Evolutionary conservation across 2,113 vertebrate genomes (phyloP).

Genomic region (Regulus satrapa): DNA sequence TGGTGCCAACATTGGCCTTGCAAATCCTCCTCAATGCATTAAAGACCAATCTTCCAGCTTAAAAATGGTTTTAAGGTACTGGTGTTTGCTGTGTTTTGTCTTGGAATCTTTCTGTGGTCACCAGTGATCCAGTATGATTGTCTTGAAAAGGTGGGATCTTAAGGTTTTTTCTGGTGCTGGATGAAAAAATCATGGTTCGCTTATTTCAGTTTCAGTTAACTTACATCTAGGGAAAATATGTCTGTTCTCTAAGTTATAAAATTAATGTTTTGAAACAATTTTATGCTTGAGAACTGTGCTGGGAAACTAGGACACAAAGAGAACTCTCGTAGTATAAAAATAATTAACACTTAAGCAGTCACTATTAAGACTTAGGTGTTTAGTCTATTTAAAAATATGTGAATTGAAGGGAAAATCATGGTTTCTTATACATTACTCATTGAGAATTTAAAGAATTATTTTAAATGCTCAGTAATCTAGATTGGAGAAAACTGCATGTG

Average conservation of each 20-base stretch:
- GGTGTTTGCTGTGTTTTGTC: background rate
- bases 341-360: background rate
- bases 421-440: background rate
- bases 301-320: background rate
- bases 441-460: background rate
- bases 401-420: background rate
- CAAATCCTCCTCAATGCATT: background rate
- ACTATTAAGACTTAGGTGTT: background rate
- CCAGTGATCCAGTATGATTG: background rate
- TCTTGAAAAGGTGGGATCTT: background rate
- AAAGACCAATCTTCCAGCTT: rapidly evolving
- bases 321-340: background rate
- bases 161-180: background rate
- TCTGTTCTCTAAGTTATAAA: background rate
- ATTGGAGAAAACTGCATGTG: background rate
- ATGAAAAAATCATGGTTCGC: background rate
- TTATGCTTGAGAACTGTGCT: background rate
- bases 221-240: background rate
- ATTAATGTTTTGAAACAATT: background rate
- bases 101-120: background rate
- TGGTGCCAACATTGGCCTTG: background rate
- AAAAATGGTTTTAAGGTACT: background rate
- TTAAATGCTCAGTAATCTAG: background rate
- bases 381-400: background rate
- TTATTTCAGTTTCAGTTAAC: background rate